These are phyloP conservation scores for Griposia aprilina DNA, from an alignment of 2,888 invertebrate species.

Conservation along the genomic window DNA sequence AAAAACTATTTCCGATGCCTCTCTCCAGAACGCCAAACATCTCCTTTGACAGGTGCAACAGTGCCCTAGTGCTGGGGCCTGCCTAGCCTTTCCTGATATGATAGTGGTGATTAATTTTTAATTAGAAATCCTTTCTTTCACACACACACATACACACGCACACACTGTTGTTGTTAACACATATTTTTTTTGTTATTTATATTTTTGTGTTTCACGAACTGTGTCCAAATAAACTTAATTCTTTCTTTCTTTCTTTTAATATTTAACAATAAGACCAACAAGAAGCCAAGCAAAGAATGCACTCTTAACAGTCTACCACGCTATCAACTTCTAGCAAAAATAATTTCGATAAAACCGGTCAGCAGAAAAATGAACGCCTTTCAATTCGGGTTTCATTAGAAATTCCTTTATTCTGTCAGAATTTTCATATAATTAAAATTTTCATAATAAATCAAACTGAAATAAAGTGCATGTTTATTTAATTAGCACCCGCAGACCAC, in stretches of 20 bases:
- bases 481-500: slow-evolving; percentile 6
- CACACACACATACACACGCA: too few relatives aligned
- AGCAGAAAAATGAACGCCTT: background rate
- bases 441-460: slow-evolving; percentile 21
- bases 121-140: background rate
- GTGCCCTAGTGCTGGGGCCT: background rate
- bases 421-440: slow-evolving; percentile 34
- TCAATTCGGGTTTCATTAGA: background rate
- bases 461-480: slow-evolving; percentile 37
- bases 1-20: background rate
- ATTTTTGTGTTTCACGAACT: too few relatives aligned
- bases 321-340: background rate
- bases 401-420: slow-evolving; percentile 2
- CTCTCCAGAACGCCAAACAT: background rate
- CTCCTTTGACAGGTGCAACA: background rate
- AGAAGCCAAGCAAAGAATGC: background rate
- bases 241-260: too few relatives aligned
- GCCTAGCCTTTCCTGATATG: background rate
- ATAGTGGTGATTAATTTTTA: background rate
- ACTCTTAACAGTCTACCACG: background rate
- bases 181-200: too few relatives aligned
- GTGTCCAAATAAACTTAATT: too few relatives aligned
- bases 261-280: background rate
- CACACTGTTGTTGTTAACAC: too few relatives aligned
- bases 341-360: background rate